Conservation (phyloP, 2,797 vertebrate genomes). For the Morus bassanus region DNA sequence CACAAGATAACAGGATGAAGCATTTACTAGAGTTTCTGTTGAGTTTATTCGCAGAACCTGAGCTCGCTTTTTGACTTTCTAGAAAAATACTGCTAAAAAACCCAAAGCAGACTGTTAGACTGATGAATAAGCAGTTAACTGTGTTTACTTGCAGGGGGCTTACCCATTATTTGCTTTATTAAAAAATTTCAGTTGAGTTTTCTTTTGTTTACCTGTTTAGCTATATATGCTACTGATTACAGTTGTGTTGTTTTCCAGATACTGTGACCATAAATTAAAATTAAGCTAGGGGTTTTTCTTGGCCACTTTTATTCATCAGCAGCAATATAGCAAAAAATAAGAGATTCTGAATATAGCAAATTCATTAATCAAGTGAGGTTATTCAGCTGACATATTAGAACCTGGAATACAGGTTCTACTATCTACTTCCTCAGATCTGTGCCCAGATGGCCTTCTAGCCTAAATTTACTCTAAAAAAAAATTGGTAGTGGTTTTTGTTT, state of each 20-base stretch:
- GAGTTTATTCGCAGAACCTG: not conserved
- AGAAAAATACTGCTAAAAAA: not conserved
- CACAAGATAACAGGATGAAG: not conserved
- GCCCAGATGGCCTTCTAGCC: not conserved
- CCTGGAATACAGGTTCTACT: not conserved
- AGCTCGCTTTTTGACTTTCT: not conserved
- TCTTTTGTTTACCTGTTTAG: not conserved
- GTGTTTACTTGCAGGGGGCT: not conserved
- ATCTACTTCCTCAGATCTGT: not conserved
- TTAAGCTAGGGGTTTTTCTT: not conserved
- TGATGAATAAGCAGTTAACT: not conserved
- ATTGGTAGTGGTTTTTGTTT: rapidly evolving
- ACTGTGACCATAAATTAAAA: not conserved
- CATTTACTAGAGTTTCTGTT: not conserved
- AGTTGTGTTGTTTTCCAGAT: not conserved
- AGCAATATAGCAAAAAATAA: not conserved
- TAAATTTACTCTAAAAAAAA: not conserved
- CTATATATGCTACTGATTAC: not conserved
- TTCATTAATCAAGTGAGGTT: not conserved
- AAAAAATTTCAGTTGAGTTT: not conserved
- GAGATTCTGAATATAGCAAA: not conserved
- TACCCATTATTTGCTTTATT: not conserved
- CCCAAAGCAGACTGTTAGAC: slow-evolving; percentile 31
- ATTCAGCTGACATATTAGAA: not conserved
- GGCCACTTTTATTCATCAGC: not conserved